Evolutionary conservation across 2,888 invertebrate genomes (phyloP), one percentile per base, ranked within the genome.

Genomic region (Tinea pellionella): DNA sequence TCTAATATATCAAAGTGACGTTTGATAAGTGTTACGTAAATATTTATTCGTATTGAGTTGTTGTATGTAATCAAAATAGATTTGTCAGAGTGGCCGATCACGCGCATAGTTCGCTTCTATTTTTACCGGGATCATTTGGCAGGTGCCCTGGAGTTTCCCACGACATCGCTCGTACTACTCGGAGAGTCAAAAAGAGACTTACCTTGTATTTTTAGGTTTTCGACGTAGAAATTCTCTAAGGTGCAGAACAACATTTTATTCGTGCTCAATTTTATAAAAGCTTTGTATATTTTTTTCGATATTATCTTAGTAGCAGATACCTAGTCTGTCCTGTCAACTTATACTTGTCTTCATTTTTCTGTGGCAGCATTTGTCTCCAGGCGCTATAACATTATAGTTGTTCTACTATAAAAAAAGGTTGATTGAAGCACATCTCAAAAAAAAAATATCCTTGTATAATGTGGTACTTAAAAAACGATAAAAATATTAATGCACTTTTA

Each of bases 101-200:
- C 83, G 82, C 80, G 85, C 79, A 78, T 78, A 79, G 74, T 78
- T 75, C 32, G 69, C 67, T 68, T 67, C 67, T 80, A 83, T 74
- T 77, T 75, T 78, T 85, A 86, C 70, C 66, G 75, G 78, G 77
- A 80, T 85, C 78, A 76, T 74, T 85, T 86, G 86, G 85, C 86
- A 85, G 74, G 77, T 72, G 77, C 77, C 70, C 59, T 15, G 60
- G 58, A 59, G 53, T 19, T 59, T 59, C 63, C 61, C 18, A 47
- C 42, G 13, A 12, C 47, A 15, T 47, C 47, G 16, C 15, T 16
- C 47, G 47, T 47, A 47, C 47, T 47, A 47, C 47, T 6, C 24
- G 24, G 6, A 24, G 41, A 41, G 2, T n/a, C n/a, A 6, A 13
- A 32, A 12, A 41, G 12, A 12, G 12, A 41, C 41, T 2, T 41